Evolutionary conservation across 2,888 invertebrate genomes (phyloP).

Genomic region (Teleogryllus oceanicus): DNA sequence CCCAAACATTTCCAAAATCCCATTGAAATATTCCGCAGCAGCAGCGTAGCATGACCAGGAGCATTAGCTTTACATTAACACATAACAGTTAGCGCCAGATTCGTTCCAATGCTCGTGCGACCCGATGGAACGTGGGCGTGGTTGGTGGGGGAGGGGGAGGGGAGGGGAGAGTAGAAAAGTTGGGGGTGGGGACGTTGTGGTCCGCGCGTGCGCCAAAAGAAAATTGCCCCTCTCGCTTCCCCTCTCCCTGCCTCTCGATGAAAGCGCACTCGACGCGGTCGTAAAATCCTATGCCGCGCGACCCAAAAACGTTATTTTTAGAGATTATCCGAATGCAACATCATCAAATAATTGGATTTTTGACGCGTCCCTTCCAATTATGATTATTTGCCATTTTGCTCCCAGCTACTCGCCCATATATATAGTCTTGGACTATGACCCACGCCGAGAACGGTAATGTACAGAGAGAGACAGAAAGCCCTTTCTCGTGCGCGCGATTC

Average conservation of each 20-base stretch:
- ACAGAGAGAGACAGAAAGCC: too few species aligned
- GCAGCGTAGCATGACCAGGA: background rate
- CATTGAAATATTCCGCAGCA: background rate
- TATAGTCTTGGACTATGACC: too few species aligned
- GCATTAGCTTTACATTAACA: constrained; percentile 7
- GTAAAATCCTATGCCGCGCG: background rate
- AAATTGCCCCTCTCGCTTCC: background rate
- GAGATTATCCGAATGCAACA: background rate
- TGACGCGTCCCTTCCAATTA: background rate
- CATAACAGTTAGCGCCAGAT: background rate
- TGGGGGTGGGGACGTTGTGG: background rate
- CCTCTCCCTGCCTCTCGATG: background rate
- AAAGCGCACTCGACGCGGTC: background rate
- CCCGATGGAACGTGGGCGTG: background rate
- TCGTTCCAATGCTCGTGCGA: background rate
- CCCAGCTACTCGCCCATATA: background rate
- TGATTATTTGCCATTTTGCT: background rate
- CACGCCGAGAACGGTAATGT: too few species aligned
- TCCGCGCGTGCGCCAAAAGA: background rate
- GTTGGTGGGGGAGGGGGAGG: background rate
- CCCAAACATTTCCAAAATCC: background rate
- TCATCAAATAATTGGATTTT: constrained; percentile 4
- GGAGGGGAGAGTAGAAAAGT: background rate
- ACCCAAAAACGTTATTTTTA: background rate
- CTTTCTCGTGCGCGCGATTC: too few species aligned